Evolutionary conservation across 1,140 invertebrate species (phyloP), one percentile per base, ranked within the genome.

Genomic region (Homalodisca vitripennis): DNA sequence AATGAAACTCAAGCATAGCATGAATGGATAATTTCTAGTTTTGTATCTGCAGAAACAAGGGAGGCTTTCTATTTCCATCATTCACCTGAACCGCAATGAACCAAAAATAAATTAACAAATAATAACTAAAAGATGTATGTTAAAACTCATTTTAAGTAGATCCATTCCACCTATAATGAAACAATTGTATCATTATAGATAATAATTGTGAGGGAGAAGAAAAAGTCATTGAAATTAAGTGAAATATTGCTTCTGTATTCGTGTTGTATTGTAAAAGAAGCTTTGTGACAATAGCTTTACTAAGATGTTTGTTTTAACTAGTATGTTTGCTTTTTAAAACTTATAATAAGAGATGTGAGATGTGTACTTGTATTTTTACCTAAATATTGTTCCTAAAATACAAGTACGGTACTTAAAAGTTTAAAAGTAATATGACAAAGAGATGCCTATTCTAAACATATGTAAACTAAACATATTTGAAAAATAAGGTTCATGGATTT

Each of bases 81-180:
- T 55, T 20, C 51, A 55, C 51, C 22, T 55, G 22, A 55, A 55
- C 3, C 3, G 24, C 10, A 55, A 55, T 26, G 51, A 10, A 55
- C 51, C 51, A 6, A 55, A 55, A 10, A 55, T n/a, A 55, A 55
- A 55, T 55, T 20, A 55, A 55, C 51, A 55, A 55, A 41, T 12
- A 55, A 55, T 12, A 55, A 20, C 22, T 55, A 55, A 20, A 55
- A 12, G 51, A 55, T 55, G 51, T 55, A 10, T 12, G 22, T 12
- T 55, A 10, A 10, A 12, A 12, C 10, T 55, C 22, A 20, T 17
- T 12, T 10, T 55, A 55, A 10, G 22, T 55, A 12, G 10, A 10
- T 55, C 51, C 51, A 12, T 10, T 55, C 51, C 20, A 55, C 24
- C 51, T 12, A 12, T 10, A 20, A 6, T 55, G 17, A 10, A 10